Evolutionary conservation across 2,888 invertebrate genomes (phyloP).

Genomic region (Stenurella melanura): DNA sequence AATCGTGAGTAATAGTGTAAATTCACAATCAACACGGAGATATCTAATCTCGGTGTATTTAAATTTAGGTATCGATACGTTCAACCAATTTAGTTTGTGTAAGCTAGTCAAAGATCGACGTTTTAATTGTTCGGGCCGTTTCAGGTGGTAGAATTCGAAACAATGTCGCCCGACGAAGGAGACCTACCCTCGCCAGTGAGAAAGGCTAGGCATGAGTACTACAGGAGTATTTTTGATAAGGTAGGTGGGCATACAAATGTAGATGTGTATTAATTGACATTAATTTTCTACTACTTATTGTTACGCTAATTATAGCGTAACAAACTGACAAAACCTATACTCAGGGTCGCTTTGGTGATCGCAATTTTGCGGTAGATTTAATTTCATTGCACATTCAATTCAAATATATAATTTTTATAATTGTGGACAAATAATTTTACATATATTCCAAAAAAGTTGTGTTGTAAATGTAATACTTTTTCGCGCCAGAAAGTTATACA

Average conservation of each 20-base stretch:
- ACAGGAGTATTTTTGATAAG: slow-evolving; percentile 48
- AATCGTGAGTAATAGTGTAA: background rate
- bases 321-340: too few relatives aligned
- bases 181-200: background rate
- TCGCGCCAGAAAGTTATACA: too few relatives aligned
- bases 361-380: background rate
- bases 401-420: too few relatives aligned
- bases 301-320: background rate
- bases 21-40: background rate
- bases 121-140: background rate
- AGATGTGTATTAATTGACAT: too few relatives aligned
- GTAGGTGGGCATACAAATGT: slow-evolving; percentile 22
- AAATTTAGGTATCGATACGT: slow-evolving; percentile 18
- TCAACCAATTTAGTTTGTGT: slow-evolving; percentile 3
- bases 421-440: too few relatives aligned
- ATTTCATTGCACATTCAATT: too few relatives aligned
- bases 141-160: background rate
- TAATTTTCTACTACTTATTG: background rate
- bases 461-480: too few relatives aligned
- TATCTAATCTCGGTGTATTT: slow-evolving; percentile 21
- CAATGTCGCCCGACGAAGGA: slow-evolving; percentile 4
- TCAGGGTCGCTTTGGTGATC: background rate
- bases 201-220: slow-evolving; percentile 37
- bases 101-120: background rate
- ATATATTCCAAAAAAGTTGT: too few relatives aligned